A percentile compares a stretch with the other conserved stretches of the same genome.
Conservation (phyloP, 2,888 invertebrate genomes). For the Lasiommata megera region DNA sequence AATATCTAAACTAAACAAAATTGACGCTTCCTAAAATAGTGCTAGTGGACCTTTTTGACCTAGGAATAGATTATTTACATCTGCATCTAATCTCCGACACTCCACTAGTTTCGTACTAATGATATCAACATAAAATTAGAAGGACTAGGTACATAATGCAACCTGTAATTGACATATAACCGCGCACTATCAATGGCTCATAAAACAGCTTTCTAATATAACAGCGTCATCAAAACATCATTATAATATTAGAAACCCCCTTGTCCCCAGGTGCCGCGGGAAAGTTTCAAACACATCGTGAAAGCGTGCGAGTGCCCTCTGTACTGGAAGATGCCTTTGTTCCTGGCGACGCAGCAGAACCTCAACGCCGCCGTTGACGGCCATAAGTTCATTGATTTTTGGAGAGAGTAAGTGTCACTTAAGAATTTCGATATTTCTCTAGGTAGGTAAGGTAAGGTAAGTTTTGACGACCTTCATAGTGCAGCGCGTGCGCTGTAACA, state of each 20-base stretch:
- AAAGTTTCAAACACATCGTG: conserved; percentile 85
- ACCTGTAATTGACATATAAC: background rate
- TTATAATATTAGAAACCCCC: conserved; percentile 8
- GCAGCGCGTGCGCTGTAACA: too few species aligned
- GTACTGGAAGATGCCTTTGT: conserved; percentile 99
- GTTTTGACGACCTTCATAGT: too few species aligned
- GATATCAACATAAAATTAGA: too few species aligned
- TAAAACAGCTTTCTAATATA: background rate
- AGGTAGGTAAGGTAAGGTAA: too few species aligned
- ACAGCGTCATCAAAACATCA: conserved; percentile 5
- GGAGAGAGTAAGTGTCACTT: conserved; percentile 90
- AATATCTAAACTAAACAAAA: too few species aligned
- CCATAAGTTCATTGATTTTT: conserved; percentile 92
- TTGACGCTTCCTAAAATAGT: too few species aligned
- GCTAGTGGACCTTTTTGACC: too few species aligned
- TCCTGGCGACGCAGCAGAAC: conserved; percentile 90
- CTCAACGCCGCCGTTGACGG: conserved; percentile 88
- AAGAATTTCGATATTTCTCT: too few species aligned
- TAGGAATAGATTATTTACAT: too few species aligned
- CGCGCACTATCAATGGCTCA: background rate
- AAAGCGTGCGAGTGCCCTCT: conserved; percentile 95
- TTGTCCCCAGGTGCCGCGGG: conserved; percentile 74
- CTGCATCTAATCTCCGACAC: too few species aligned
- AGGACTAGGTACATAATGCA: too few species aligned
- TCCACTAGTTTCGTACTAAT: too few species aligned